phyloP scores from a whole-genome alignment of 2,113 vertebrate species.

The Okapia johnstoni region DNA sequence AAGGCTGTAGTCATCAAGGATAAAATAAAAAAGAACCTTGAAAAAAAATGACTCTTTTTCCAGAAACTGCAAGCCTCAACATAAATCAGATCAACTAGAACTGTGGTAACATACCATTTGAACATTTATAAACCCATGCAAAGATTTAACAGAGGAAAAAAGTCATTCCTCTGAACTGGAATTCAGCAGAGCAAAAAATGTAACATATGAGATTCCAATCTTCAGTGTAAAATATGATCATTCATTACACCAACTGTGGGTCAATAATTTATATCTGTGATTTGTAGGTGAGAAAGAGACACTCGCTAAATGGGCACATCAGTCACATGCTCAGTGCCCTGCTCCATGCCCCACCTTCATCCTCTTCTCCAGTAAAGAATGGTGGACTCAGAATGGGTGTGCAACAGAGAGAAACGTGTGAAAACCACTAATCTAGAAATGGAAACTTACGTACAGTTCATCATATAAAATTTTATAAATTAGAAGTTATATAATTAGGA shows the following conservation, averaged over 20 bases:
- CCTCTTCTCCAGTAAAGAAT: background rate
- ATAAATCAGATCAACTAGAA: background rate
- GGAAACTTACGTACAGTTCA: background rate
- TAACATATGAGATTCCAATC: background rate
- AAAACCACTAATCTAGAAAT: background rate
- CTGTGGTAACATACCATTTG: background rate
- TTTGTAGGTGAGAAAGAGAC: background rate
- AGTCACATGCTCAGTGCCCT: background rate
- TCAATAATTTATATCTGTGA: background rate
- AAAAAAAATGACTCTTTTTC: background rate
- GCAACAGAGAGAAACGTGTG: background rate
- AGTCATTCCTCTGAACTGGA: background rate
- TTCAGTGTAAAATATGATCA: background rate
- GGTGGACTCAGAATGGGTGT: background rate
- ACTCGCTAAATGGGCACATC: background rate
- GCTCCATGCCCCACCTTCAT: background rate
- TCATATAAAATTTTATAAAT: background rate
- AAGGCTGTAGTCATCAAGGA: background rate
- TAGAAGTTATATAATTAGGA: background rate
- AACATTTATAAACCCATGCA: background rate
- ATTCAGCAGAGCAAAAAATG: background rate
- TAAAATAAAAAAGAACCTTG: background rate
- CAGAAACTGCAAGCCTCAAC: background rate
- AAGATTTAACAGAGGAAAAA: background rate
- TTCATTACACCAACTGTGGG: background rate